Evolutionary conservation across 2,888 invertebrate genomes (phyloP), one percentile per base, ranked within the genome.

Genomic region (Mayetiola destructor): DNA sequence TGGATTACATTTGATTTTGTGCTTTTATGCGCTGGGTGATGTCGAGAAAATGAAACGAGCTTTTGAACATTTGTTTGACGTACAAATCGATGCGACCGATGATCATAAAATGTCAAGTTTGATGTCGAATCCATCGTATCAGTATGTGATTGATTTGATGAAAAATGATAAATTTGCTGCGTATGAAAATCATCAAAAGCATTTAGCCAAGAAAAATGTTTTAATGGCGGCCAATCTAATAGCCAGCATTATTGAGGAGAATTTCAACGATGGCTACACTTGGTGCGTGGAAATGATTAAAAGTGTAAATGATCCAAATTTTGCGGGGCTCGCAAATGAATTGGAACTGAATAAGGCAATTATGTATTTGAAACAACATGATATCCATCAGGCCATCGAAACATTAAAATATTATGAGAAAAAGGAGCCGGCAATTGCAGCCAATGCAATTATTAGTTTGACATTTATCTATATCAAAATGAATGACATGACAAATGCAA

Each of bases 211-310:
- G 66, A 80, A 83, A 64, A 84, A 83, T 61, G 88, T 93, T 63
- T 77, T 91, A 56, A 87, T 85, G 62, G 85, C 89, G 18, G 88
- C 91, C 9, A 89, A 90, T 71, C 75, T 93, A n/a, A 90, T 93
- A 64, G 85, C 91, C 0, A 87, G 88, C 2, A 79, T 85, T 16
- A 85, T 91, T 61, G 88, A 88, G 64, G 78, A 81, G 57, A 77
- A 75, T 57, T 80, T 81, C 62, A 78, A 79, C 61, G 77, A 78
- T 63, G 82, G 87, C 80, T 80, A 80, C 63, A 77, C 73, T 62
- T 94, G 94, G 95, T 97, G 97, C 71, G 89, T 95, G 56, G 92
- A 94, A 64, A 83, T 88, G 21, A 87, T 97, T 56, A 91, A 93
- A 68, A 84, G 86, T 53, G n/a, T n/a, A n/a, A n/a, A n/a, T n/a